Conservation (phyloP, 2,888 invertebrate species). For the Cecidostiba fungosa region DNA sequence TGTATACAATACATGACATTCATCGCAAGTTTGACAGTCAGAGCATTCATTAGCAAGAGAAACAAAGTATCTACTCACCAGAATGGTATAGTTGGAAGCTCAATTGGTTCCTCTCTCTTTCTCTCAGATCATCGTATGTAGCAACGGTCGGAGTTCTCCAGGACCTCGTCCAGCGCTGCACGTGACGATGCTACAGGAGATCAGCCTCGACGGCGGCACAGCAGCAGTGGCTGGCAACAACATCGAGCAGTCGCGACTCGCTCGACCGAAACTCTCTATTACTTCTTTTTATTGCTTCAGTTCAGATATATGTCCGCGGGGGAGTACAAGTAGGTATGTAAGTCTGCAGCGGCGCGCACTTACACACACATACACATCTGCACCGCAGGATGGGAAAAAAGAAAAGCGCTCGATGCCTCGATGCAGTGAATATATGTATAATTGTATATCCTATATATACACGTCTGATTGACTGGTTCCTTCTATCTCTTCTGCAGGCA, state of each 20-base stretch:
- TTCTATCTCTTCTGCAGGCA: too few relatives aligned
- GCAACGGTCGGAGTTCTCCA: slow-evolving; percentile 1
- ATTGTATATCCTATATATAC: not conserved
- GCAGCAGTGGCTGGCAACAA: not conserved
- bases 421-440: too few relatives aligned
- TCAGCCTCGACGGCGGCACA: not conserved
- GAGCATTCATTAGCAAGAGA: not conserved
- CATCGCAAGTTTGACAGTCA: not conserved
- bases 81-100: slow-evolving; percentile 45
- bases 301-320: not conserved
- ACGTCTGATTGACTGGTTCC: not conserved
- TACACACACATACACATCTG: not conserved
- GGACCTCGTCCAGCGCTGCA: not conserved
- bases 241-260: not conserved
- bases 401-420: not conserved
- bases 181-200: not conserved
- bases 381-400: not conserved
- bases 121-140: slow-evolving; percentile 55
- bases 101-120: not conserved
- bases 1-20: not conserved
- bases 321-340: not conserved
- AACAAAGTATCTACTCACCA: slow-evolving; percentile 24
- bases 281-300: not conserved
- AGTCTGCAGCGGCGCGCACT: not conserved
- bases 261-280: not conserved